Percentiles rank a stretch among this genome's conserved stretches.
phyloP scores from a whole-genome alignment of 2,797 vertebrate species.

The Danio kyathit region DNA sequence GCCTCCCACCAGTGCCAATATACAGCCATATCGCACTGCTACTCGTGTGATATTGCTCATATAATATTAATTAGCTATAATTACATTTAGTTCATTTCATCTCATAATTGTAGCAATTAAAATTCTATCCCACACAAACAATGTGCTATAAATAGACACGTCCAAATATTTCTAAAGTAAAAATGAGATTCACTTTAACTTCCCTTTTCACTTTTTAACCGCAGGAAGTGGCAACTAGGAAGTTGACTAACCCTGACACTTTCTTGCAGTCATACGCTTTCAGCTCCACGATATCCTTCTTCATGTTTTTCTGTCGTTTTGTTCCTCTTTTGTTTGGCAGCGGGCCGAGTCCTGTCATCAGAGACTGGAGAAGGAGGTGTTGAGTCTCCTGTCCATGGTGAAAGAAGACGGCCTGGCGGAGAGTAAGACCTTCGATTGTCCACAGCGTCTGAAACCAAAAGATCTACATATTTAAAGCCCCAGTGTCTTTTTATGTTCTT shows the following conservation, averaged over 20 bases:
- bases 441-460: not conserved
- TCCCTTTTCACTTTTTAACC: not conserved
- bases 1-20: no score
- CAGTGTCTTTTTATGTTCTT: constrained; percentile 55
- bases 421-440: constrained; percentile 79
- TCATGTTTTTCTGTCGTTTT: constrained; percentile 13
- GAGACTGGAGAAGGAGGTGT: constrained; percentile 85
- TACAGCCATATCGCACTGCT: no score
- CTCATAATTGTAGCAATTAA: not conserved
- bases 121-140: not conserved
- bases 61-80: no score
- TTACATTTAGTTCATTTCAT: not conserved
- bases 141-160: not conserved
- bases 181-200: not conserved
- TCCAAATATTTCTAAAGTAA: not conserved
- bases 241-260: constrained; percentile 25
- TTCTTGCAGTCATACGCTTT: constrained; percentile 11
- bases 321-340: constrained; percentile 70
- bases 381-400: constrained; percentile 83
- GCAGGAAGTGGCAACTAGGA: constrained; percentile 16
- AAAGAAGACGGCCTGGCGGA: constrained; percentile 80
- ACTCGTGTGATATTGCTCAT: no score
- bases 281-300: constrained; percentile 28
- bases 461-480: constrained; percentile 29
- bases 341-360: constrained; percentile 85